A percentile compares a stretch with the other conserved stretches of the same genome.
phyloP scores from a whole-genome alignment of 2,113 vertebrate genomes.

The Corapipo altera region DNA sequence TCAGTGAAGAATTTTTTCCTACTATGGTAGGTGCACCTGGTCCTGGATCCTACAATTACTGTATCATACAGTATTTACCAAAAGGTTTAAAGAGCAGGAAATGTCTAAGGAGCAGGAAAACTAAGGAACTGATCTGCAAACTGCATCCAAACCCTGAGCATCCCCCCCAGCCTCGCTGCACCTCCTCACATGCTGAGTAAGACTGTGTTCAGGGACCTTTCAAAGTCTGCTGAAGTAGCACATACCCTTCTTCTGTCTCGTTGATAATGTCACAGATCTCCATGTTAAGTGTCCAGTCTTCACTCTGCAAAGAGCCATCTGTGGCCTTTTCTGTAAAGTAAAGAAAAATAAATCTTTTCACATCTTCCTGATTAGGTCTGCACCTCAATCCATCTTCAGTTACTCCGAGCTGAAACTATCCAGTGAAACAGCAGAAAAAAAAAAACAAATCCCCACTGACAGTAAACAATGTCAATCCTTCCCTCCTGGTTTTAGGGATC shows the following conservation, averaged over 20 bases:
- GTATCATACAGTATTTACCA: neutral
- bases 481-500: conserved; percentile 7
- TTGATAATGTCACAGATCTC: conserved; percentile 99
- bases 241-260: conserved; percentile 98
- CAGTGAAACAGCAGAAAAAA: neutral
- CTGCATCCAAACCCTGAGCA: neutral
- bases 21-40: no score
- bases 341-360: conserved; percentile 51
- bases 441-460: neutral
- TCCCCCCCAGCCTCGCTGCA: neutral
- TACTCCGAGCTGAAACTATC: neutral
- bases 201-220: neutral
- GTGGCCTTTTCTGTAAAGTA: conserved; percentile 90
- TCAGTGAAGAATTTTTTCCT: neutral
- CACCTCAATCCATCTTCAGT: neutral
- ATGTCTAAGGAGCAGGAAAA: neutral
- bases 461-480: neutral
- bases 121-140: neutral
- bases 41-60: neutral
- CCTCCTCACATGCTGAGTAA: neutral
- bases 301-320: conserved; percentile 94
- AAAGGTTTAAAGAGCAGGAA: neutral
- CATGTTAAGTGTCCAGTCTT: conserved; percentile 99
- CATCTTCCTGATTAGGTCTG: neutral
- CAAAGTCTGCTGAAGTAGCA: neutral